Percentiles rank a stretch among this genome's conserved stretches.
phyloP scores from a whole-genome alignment of 2,797 vertebrate genomes.

The Typhlichthys eigenmanni region DNA sequence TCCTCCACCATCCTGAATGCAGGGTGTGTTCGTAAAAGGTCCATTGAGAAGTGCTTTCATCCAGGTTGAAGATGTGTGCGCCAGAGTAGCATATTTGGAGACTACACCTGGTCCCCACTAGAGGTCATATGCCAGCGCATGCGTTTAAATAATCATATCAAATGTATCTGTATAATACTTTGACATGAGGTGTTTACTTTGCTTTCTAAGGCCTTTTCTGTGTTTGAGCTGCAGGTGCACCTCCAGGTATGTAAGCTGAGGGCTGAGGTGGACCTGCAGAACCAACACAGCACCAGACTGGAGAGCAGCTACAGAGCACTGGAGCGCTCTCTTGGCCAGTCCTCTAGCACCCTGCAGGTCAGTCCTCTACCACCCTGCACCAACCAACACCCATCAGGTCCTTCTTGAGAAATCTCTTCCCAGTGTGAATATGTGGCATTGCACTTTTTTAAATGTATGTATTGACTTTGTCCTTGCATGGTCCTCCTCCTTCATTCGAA shows the following conservation, averaged over 20 bases:
- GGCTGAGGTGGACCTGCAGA: conserved; percentile 86
- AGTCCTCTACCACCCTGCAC: conserved; percentile 85
- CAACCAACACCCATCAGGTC: conserved; percentile 62
- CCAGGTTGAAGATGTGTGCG: neutral
- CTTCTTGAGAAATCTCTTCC: too few species aligned
- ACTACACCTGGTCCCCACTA: neutral
- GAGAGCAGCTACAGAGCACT: conserved; percentile 90
- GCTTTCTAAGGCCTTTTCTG: neutral
- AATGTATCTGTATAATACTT: too few species aligned
- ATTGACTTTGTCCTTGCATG: too few species aligned
- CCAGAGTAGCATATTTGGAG: neutral
- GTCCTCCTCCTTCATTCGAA: too few species aligned
- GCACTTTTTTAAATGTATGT: too few species aligned
- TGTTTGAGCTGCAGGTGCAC: conserved; percentile 61
- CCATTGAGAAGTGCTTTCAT: too few species aligned
- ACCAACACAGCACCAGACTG: conserved; percentile 84
- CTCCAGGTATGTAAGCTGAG: conserved; percentile 85
- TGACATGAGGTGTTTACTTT: too few species aligned
- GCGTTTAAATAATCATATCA: neutral
- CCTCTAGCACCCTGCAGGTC: conserved; percentile 89
- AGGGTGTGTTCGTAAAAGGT: too few species aligned
- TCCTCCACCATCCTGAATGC: too few species aligned
- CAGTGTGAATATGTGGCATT: too few species aligned
- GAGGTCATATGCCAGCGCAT: neutral
- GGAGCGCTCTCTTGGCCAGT: conserved; percentile 89